phyloP scores from a whole-genome alignment of 2,888 invertebrate genomes.

The Pocota personata region DNA sequence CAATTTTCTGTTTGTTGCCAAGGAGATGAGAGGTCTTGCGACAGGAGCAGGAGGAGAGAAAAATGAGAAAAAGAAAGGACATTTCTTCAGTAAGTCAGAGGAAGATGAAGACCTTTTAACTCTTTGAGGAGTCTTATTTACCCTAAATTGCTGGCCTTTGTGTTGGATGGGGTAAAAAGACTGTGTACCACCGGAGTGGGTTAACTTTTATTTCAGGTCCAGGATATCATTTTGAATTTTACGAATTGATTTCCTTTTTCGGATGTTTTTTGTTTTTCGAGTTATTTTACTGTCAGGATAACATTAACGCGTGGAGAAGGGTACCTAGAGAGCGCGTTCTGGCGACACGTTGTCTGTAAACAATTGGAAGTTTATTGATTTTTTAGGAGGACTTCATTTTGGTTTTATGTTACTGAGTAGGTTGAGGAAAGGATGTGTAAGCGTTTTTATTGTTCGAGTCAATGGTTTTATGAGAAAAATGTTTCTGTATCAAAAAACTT shows the following conservation, averaged over 20 bases:
- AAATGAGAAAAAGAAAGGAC: constrained; percentile 7
- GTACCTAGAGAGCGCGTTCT: neutral
- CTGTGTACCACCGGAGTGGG: constrained; percentile 1
- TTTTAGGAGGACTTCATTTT: constrained; percentile 29
- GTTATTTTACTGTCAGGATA: constrained; percentile 18
- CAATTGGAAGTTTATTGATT: constrained; percentile 67
- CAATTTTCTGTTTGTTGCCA: constrained; percentile 67
- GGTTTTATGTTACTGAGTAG: constrained; percentile 46
- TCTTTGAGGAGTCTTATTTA: constrained; percentile 56
- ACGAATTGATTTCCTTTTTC: constrained; percentile 55
- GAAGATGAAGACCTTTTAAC: constrained; percentile 61
- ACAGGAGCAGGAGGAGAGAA: neutral
- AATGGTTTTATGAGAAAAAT: constrained; percentile 25
- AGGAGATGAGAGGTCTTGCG: constrained; percentile 23
- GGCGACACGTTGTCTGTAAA: constrained; percentile 70
- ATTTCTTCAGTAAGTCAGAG: constrained; percentile 35
- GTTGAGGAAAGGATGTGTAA: constrained; percentile 32
- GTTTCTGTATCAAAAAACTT: constrained; percentile 26
- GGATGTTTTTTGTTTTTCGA: neutral
- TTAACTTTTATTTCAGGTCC: constrained; percentile 42
- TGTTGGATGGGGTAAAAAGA: neutral
- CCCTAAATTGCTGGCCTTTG: constrained; percentile 46
- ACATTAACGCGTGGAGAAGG: neutral
- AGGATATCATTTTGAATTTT: constrained; percentile 44
- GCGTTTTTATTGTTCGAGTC: constrained; percentile 45